Conservation (phyloP, 2,888 invertebrate species). For the Seira ritae region DNA sequence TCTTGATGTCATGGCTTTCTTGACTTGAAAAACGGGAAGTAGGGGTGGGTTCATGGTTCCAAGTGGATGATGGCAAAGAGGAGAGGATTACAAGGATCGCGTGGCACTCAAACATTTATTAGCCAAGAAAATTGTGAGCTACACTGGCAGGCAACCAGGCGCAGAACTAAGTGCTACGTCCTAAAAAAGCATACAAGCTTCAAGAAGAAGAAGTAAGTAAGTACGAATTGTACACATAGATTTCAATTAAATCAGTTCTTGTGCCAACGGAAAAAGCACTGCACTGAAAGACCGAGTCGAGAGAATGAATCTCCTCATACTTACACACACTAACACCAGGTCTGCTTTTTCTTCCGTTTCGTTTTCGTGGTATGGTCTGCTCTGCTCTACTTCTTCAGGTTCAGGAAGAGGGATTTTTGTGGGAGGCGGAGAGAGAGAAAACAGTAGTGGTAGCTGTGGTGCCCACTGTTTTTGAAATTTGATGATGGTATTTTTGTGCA, state of each 20-base stretch:
- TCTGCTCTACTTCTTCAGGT: too few species aligned
- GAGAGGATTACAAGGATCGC: constrained; percentile 58
- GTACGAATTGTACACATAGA: constrained; percentile 42
- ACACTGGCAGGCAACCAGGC: not conserved
- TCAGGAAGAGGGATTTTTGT: not conserved
- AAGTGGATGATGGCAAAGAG: constrained; percentile 62
- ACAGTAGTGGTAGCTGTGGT: not conserved
- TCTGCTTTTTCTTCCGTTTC: too few species aligned
- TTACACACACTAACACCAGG: too few species aligned
- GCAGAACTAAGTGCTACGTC: not conserved
- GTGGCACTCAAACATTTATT: constrained; percentile 57
- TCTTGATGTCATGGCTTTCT: constrained; percentile 28
- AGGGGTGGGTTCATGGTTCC: constrained; percentile 64
- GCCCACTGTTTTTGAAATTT: too few species aligned
- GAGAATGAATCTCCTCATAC: too few species aligned
- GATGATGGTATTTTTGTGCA: too few species aligned
- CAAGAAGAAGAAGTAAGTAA: not conserved
- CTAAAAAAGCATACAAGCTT: not conserved
- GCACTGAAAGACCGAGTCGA: not conserved
- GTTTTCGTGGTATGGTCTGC: too few species aligned
- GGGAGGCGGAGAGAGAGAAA: not conserved
- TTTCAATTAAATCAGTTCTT: constrained; percentile 59
- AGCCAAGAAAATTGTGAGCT: constrained; percentile 20
- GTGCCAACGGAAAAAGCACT: not conserved
- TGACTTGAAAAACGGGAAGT: constrained; percentile 51